These are phyloP conservation scores for Leucopsar rothschildi DNA, from an alignment of 2,113 vertebrate species.

Conservation along the genomic window DNA sequence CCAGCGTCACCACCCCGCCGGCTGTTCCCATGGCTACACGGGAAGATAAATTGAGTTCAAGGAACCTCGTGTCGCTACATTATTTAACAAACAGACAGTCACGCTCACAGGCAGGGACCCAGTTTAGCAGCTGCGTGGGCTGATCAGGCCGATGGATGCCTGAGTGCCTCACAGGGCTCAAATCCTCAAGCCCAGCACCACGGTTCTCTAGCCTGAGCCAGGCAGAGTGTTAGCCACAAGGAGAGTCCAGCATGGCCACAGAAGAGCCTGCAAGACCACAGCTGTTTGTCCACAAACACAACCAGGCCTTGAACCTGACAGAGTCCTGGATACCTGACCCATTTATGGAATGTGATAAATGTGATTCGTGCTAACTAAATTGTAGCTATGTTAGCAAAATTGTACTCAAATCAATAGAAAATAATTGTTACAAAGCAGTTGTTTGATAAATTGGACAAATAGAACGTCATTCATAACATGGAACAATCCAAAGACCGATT, in stretches of 20 bases:
- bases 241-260: neutral
- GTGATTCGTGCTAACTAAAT: too few relatives aligned
- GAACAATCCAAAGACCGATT: neutral
- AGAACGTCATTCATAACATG: too few relatives aligned
- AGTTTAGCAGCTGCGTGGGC: slow-evolving; percentile 13
- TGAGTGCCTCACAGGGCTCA: neutral
- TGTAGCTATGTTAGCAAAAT: too few relatives aligned
- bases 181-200: neutral
- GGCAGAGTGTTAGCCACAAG: neutral
- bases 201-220: rapidly evolving
- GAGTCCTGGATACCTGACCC: neutral
- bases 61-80: slow-evolving; percentile 3
- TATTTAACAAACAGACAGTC: slow-evolving; percentile 51
- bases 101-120: neutral
- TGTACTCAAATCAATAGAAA: too few relatives aligned
- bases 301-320: neutral
- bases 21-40: slow-evolving; percentile 20
- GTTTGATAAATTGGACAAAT: too few relatives aligned
- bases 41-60: slow-evolving; percentile 15
- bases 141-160: neutral
- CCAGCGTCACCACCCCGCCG: neutral
- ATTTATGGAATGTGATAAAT: too few relatives aligned
- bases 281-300: neutral
- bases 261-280: neutral
- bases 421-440: too few relatives aligned